phyloP scores from a whole-genome alignment of 2,888 invertebrate species.

The Dichetophora obliterata region DNA sequence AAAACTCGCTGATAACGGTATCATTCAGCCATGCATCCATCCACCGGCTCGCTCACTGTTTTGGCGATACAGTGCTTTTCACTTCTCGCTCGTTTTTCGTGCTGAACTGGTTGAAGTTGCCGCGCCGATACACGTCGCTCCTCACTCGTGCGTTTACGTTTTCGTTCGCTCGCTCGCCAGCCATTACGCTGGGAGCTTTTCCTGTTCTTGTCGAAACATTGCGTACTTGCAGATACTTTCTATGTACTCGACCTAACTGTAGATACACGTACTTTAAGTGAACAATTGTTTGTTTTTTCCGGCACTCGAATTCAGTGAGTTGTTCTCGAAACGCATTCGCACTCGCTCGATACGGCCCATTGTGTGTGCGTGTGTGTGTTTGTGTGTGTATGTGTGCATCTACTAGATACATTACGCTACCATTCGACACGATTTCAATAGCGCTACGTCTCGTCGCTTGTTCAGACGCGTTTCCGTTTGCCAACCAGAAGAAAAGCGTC shows the following conservation, averaged over 20 bases:
- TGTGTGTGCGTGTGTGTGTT: background rate
- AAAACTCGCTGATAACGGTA: background rate
- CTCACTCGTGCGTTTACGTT: background rate
- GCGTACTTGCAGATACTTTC: too few relatives aligned
- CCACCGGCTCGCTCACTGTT: slow-evolving; percentile 48
- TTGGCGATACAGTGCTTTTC: slow-evolving; percentile 43
- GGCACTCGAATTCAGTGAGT: background rate
- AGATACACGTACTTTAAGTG: too few relatives aligned
- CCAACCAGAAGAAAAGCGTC: slow-evolving; percentile 46
- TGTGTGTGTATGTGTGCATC: slow-evolving; percentile 46
- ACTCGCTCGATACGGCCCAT: background rate
- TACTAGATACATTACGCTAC: slow-evolving; percentile 39
- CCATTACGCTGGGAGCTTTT: background rate
- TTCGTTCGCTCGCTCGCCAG: background rate
- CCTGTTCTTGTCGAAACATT: background rate
- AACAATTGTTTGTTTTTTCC: background rate
- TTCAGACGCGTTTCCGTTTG: slow-evolving; percentile 56
- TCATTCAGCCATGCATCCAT: background rate
- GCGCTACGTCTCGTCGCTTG: slow-evolving; percentile 64
- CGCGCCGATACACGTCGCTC: background rate
- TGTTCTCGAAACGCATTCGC: background rate
- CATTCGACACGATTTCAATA: slow-evolving; percentile 63
- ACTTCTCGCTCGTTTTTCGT: slow-evolving; percentile 36
- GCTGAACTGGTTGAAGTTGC: slow-evolving; percentile 9
- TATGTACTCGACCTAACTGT: too few relatives aligned